A percentile compares a stretch with the other conserved stretches of the same genome.
Evolutionary conservation across 2,113 vertebrate genomes (phyloP).

Genomic region (Cyanocitta stelleri): DNA sequence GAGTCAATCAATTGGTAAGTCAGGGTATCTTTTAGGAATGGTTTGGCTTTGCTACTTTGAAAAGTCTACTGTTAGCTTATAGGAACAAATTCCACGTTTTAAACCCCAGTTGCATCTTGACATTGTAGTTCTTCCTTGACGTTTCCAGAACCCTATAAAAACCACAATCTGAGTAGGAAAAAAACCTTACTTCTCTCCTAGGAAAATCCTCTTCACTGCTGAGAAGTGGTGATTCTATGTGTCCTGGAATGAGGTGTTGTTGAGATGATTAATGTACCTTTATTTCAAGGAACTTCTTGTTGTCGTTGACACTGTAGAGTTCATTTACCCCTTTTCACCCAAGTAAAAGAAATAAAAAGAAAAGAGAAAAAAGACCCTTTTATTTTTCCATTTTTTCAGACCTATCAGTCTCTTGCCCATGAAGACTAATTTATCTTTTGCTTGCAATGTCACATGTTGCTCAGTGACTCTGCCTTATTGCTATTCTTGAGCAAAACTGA

Average conservation of each 20-base stretch:
- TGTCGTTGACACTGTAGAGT: background rate
- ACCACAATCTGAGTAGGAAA: background rate
- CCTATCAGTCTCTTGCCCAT: background rate
- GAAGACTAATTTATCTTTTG: conserved; percentile 29
- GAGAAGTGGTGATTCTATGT: background rate
- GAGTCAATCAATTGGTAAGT: background rate
- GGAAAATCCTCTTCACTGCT: background rate
- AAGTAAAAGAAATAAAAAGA: background rate
- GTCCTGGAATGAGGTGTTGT: background rate
- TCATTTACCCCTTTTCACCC: background rate
- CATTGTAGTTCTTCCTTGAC: background rate
- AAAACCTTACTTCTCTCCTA: background rate
- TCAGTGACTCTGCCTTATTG: conserved; percentile 11
- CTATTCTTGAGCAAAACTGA: conserved; percentile 17
- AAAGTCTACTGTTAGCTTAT: background rate
- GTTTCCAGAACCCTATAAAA: background rate
- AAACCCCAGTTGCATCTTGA: background rate
- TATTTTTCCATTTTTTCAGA: background rate
- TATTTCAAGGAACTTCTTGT: background rate
- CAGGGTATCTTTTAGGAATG: background rate
- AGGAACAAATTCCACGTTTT: background rate
- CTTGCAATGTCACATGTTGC: conserved; percentile 21
- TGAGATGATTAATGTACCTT: background rate
- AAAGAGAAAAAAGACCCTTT: background rate
- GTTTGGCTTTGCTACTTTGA: background rate